Base-by-base conservation (phyloP, 92 coral and sea anemone genomes). In the Phenganax stokvisi region DNA sequence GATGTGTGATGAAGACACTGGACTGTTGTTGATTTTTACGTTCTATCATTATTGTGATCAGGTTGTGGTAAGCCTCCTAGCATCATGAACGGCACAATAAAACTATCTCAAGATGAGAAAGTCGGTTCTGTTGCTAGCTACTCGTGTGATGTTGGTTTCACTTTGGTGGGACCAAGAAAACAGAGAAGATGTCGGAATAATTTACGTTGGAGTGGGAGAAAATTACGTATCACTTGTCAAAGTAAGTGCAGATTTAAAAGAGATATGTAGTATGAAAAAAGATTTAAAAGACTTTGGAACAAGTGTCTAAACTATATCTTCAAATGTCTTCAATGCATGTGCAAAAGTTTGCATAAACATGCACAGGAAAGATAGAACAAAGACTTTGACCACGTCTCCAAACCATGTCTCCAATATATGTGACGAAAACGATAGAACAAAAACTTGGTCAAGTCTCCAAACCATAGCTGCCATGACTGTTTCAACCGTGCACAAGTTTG, bases 71-170 rank as follows among this genome's bases (percentile, higher is more conserved):
- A 30, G 13, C 73, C 73, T 12, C 53, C 73, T 10, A 16, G 54
- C 9, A 10, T 68, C 11, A 68, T 3, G 10, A 68, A 68, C 37
- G 73, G 73, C 52, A 68, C 52, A 68, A 54, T 68, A 54, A 68
- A 29, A 44, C 47, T 9, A 30, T 54, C 73, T 30, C 7, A 13
- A 20, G 37, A 9, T 53, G 2, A 51, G 13, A 37, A 37, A 2
- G 82, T 52, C 13, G 83, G 83, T 5, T 55, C 84, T 13, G 78
- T 37, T 31, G 76, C 89, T 16, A 78, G 15, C 20, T 92, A 92
- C 74, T 71, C 72, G 20, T 92, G 97, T 71, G 81, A 92, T 53
- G 80, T 78, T 25, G 97, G 88, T 3, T 90, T 87, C 79, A 84
- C 74, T 16, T 75, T 89, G 15, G 66, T 27, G 3, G 89, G 88